Base-by-base conservation (phyloP, 2,113 vertebrate genomes). In the Lagenorhynchus albirostris region DNA sequence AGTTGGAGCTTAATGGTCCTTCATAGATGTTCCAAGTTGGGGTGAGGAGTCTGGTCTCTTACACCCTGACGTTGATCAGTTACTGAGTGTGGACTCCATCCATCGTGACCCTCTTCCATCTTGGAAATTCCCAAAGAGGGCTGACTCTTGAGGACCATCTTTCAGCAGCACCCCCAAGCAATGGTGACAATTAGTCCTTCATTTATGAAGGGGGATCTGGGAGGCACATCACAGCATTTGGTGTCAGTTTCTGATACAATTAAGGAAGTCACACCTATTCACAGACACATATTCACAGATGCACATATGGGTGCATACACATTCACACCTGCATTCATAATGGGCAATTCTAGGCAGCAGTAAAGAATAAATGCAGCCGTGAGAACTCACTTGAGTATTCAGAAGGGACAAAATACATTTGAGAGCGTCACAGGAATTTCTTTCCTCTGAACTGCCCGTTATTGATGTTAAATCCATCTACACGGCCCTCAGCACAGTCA, bases 271-370 rank as follows among this genome's bases (percentile, higher is more conserved):
- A 1, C 0, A 29, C 20, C 2, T 7, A 2, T 20, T 47, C n/a
- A 70, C 4, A 7, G n/a, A 62, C 25, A 10, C 38, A 79, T 36
- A 74, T 85, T 29, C 60, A 41, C 11, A 26, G 80, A 2, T 26
- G 8, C 4, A 20, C 26, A 36, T 31, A 21, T 5, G 29, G 26
- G 77, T 10, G 17, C 7, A 8, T 6, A 20, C 5, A 21, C 5
- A 18, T 8, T 12, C 15, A n/a, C 5, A n/a, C 29, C 3, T 33
- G 62, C 65, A 18, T 41, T 26, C 4, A 0, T 12, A 3, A 8
- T 6, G 1, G 10, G 33, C 58, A 33, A 3, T 41, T 77, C 63
- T 4, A 62, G 38, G 44, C 11, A 67, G 38, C 29, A 11, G 29
- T 9, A 9, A 85, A 81, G 21, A 21, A 12, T 62, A 29, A 47